These are phyloP conservation scores for Ruditapes philippinarum DNA, from an alignment of 1,140 invertebrate species.

Conservation along the genomic window DNA sequence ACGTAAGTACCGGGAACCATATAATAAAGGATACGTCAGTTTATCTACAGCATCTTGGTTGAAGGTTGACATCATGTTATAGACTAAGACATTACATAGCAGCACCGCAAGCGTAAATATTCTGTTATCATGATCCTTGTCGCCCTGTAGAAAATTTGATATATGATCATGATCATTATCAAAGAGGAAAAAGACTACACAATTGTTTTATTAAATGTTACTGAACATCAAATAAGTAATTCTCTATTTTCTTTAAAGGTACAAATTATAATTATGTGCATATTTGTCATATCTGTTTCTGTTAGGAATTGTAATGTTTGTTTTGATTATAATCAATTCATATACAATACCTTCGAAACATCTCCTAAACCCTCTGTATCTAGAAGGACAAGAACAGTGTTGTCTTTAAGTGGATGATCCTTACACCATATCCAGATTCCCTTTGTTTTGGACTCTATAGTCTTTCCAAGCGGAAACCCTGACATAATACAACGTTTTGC, in stretches of 20 bases:
- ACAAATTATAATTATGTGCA: too few species aligned
- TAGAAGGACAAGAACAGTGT: not conserved
- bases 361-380: slow-evolving; percentile 12
- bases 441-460: slow-evolving; percentile 3
- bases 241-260: too few species aligned
- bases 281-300: too few species aligned
- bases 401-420: not conserved
- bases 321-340: too few species aligned
- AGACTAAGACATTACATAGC: not conserved
- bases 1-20: too few species aligned
- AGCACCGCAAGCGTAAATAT: not conserved
- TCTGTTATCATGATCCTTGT: not conserved
- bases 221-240: too few species aligned
- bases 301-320: too few species aligned
- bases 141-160: not conserved
- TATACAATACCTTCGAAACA: not conserved
- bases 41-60: not conserved
- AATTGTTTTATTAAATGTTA: too few species aligned
- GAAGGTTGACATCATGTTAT: not conserved
- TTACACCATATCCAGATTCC: slow-evolving; percentile 20
- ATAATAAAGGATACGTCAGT: slow-evolving; percentile 35
- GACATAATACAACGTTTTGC: too few species aligned
- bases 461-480: slow-evolving; percentile 5
- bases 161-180: too few species aligned
- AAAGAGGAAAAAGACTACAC: too few species aligned